Percentiles rank a stretch among this genome's conserved stretches.
phyloP scores from a whole-genome alignment of 2,888 invertebrate genomes.

The Amphipoea oculea region DNA sequence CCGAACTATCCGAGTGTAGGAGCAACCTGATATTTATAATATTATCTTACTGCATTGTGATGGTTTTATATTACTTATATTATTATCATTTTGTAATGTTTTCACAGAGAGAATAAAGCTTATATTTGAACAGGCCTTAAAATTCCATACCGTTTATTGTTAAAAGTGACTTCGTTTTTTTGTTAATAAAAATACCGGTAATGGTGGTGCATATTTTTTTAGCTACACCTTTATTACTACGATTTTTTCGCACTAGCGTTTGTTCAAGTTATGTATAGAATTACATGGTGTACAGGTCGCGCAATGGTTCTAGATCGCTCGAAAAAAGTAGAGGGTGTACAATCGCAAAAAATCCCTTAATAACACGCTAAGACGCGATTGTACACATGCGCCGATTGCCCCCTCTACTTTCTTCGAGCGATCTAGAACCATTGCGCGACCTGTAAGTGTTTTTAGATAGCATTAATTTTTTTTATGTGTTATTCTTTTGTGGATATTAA shows the following conservation, averaged over 20 bases:
- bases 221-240: background rate
- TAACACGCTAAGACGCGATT: no score
- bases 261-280: background rate
- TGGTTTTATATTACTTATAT: slow-evolving; percentile 15
- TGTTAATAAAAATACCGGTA: background rate
- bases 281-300: no score
- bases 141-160: background rate
- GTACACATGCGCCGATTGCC: no score
- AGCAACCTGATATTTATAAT: slow-evolving; percentile 56
- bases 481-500: background rate
- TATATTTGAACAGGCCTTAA: slow-evolving; percentile 49
- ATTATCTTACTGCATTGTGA: slow-evolving; percentile 38
- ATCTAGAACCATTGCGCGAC: no score
- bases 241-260: background rate
- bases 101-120: slow-evolving; percentile 21
- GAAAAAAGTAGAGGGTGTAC: no score
- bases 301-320: no score
- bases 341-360: no score
- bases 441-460: background rate
- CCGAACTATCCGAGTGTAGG: slow-evolving; percentile 54
- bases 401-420: no score
- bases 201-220: background rate
- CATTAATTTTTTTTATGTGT: background rate
- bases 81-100: background rate
- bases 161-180: background rate